These are phyloP conservation scores for Meda fulgida DNA, from an alignment of 2,797 vertebrate genomes.

Conservation along the genomic window DNA sequence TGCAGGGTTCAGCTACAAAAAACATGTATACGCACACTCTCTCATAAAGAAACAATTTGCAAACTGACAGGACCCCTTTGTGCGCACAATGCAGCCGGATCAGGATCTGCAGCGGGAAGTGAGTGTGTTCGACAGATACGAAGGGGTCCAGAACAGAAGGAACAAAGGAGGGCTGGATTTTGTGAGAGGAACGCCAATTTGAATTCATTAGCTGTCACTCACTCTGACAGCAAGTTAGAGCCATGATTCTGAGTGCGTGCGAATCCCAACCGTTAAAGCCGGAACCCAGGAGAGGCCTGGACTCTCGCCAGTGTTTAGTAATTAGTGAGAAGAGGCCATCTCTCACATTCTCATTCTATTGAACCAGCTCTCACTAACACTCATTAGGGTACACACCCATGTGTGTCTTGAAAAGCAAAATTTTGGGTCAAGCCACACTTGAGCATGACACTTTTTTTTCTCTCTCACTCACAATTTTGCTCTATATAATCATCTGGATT, in stretches of 20 bases:
- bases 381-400: neutral
- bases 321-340: slow-evolving; percentile 36
- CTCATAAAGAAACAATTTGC: slow-evolving; percentile 1
- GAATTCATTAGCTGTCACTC: slow-evolving; percentile 41
- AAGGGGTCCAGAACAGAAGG: neutral
- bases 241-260: neutral
- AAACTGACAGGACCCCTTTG: slow-evolving; percentile 20
- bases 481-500: slow-evolving; percentile 32
- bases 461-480: slow-evolving; percentile 8
- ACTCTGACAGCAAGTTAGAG: slow-evolving; percentile 21
- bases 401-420: slow-evolving; percentile 24
- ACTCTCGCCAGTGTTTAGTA: neutral
- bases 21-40: neutral
- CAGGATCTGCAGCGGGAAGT: neutral
- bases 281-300: neutral
- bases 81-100: slow-evolving; percentile 31
- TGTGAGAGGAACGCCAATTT: neutral
- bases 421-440: slow-evolving; percentile 34
- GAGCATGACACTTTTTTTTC: slow-evolving; percentile 25
- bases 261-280: neutral
- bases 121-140: slow-evolving; percentile 11
- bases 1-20: slow-evolving; percentile 1
- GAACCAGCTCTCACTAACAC: neutral
- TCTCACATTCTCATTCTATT: slow-evolving; percentile 14
- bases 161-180: neutral